Evolutionary conservation across 1,140 invertebrate genomes (phyloP), one percentile per base, ranked within the genome.

Genomic region (Hermetia illucens): DNA sequence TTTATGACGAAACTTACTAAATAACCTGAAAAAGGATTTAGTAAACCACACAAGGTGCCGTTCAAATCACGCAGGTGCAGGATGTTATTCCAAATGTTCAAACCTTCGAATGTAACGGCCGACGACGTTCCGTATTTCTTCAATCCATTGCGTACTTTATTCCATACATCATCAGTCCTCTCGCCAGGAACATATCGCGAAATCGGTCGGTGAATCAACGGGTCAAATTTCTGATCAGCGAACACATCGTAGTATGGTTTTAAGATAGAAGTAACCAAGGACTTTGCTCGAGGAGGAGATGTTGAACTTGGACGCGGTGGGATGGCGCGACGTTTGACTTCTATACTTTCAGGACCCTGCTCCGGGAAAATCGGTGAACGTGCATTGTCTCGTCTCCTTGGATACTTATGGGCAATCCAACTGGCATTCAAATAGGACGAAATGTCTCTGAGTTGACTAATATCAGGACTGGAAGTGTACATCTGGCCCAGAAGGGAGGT

Each of bases 391-490:
- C 68, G 63, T 8, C 65, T 61, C 46, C 61, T 76, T 0, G 82
- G 79, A 55, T 75, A 78, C 46, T 70, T 70, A 52, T 86, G 79
- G 6, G 82, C 77, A 21, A 79, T 70, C 82, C 82, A 84, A 8
- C 74, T 64, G 2, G 79, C 81, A 1, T 77, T 70, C 39, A 85
- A 57, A 58, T 85, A 82, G 0, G 79, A 76, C 4, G 77, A 76
- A 17, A 86, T 79, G 46, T 82, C 80, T 2, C 74, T 65, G 1
- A 86, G 61, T 49, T 87, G 82, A 40, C 74, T 71, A 13, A 89
- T 66, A 48, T 85, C 77, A 1, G 83, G 83, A 18, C 77, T 73
- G 0, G 83, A 88, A 1, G 80, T 80, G 48, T 82, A 88, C 68
- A 87, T 79, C 47, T 82, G 74, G 0, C 81, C 81, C 5, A 86